A percentile compares a stretch with the other conserved stretches of the same genome.
phyloP scores from a whole-genome alignment of 2,888 invertebrate species.

The Artemia sinica region DNA sequence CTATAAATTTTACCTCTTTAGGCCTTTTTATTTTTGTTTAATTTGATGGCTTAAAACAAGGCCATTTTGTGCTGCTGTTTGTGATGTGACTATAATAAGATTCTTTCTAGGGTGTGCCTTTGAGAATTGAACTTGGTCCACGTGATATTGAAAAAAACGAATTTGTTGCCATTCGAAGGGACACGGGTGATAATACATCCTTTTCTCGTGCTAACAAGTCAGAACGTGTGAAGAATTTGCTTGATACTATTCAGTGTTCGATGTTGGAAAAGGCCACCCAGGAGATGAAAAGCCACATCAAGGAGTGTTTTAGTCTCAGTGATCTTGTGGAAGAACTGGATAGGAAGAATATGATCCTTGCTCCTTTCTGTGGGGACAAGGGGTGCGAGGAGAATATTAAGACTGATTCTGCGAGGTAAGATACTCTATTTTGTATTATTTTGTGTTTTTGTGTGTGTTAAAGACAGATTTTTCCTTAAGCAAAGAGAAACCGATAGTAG shows the following conservation, averaged over 20 bases:
- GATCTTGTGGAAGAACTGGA: conserved; percentile 65
- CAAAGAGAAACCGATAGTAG: no score
- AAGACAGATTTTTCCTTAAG: no score
- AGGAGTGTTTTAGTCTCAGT: conserved; percentile 50
- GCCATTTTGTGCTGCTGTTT: no score
- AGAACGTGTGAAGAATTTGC: conserved; percentile 42
- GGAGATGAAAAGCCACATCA: conserved; percentile 55
- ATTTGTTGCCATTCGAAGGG: conserved; percentile 72
- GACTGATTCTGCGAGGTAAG: conserved; percentile 72
- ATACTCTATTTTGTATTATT: background rate
- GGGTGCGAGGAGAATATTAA: conserved; percentile 89
- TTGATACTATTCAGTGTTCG: conserved; percentile 59
- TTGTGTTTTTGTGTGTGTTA: background rate
- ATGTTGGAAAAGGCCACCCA: conserved; percentile 61
- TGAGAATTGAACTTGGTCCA: conserved; percentile 84
- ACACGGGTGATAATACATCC: conserved; percentile 63
- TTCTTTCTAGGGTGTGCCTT: conserved; percentile 58
- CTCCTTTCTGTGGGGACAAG: conserved; percentile 83
- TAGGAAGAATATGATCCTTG: conserved; percentile 68
- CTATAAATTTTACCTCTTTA: background rate
- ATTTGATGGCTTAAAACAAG: background rate
- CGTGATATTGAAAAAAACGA: conserved; percentile 74
- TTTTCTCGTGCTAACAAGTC: conserved; percentile 43
- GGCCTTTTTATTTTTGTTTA: background rate
- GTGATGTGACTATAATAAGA: background rate